These are phyloP conservation scores for Heteromurus nitidus DNA, from an alignment of 2,888 invertebrate species.

Conservation along the genomic window DNA sequence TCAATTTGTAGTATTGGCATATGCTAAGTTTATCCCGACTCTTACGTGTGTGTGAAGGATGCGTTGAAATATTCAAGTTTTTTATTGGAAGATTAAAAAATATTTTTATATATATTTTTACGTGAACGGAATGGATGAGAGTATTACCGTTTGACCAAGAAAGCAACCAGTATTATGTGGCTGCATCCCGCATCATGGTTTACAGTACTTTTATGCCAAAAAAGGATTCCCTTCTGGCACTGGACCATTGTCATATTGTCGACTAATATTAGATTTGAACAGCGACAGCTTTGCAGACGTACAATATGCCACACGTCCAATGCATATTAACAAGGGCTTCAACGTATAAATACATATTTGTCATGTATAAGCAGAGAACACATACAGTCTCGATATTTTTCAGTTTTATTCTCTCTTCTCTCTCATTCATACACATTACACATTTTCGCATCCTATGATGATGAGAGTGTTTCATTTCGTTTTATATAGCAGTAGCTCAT, in stretches of 20 bases:
- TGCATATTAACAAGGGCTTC: neutral
- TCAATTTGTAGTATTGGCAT: no score
- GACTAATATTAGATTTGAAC: neutral
- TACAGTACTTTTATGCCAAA: neutral
- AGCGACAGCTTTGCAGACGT: constrained; percentile 8
- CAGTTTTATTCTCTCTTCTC: constrained; percentile 24
- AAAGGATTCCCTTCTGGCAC: neutral
- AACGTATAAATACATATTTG: neutral
- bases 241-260: constrained; percentile 10
- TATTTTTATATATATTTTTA: no score
- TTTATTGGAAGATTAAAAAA: no score
- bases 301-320: neutral
- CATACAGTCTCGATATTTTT: constrained; percentile 8
- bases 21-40: no score
- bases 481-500: constrained; percentile 61
- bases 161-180: neutral
- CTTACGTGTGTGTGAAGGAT: no score
- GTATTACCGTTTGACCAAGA: no score
- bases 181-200: neutral
- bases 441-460: constrained; percentile 19
- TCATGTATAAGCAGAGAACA: neutral
- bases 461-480: constrained; percentile 61
- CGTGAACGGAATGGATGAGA: no score
- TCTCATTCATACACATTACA: constrained; percentile 19
- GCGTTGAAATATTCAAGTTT: no score